Percentiles rank a stretch among this genome's conserved stretches.
Evolutionary conservation across 2,888 invertebrate species (phyloP).

Genomic region (Macrosoma leucophasiata): DNA sequence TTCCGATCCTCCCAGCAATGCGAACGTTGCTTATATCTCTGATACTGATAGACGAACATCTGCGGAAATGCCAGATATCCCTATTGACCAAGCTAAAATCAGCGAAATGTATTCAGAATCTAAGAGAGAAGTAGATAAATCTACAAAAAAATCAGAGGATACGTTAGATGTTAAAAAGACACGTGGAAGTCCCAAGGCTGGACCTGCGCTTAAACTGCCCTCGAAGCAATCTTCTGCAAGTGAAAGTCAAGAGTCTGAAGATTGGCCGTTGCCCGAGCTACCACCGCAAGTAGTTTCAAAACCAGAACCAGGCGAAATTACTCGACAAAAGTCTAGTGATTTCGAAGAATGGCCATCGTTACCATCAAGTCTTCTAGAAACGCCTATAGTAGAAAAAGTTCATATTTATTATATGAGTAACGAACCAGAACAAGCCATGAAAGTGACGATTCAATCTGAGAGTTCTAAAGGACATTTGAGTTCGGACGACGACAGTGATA

Average conservation of each 20-base stretch:
- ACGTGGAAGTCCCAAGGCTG: constrained; percentile 42
- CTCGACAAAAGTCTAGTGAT: constrained; percentile 75
- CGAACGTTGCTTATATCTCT: constrained; percentile 84
- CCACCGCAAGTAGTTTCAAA: constrained; percentile 71
- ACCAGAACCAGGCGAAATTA: constrained; percentile 39
- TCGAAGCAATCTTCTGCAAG: constrained; percentile 65
- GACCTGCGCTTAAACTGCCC: constrained; percentile 44
- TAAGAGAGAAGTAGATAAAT: constrained; percentile 64
- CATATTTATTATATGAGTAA: constrained; percentile 87
- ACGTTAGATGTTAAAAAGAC: constrained; percentile 39
- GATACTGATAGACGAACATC: constrained; percentile 87
- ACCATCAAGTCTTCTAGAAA: constrained; percentile 82
- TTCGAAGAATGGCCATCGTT: constrained; percentile 90
- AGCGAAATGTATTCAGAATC: constrained; percentile 74
- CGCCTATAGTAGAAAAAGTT: constrained; percentile 83
- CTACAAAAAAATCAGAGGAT: constrained; percentile 39
- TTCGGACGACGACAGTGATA: constrained; percentile 82
- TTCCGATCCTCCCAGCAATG: constrained; percentile 87
- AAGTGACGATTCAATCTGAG: constrained; percentile 81
- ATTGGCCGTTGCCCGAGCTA: constrained; percentile 85
- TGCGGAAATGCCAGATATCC: constrained; percentile 89
- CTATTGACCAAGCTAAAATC: constrained; percentile 81
- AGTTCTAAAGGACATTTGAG: constrained; percentile 80
- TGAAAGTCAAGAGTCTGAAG: constrained; percentile 84
- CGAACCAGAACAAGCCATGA: constrained; percentile 85